Evolutionary conservation across 2,888 invertebrate species (phyloP).

Genomic region (Drosophila nr. perissopoda): DNA sequence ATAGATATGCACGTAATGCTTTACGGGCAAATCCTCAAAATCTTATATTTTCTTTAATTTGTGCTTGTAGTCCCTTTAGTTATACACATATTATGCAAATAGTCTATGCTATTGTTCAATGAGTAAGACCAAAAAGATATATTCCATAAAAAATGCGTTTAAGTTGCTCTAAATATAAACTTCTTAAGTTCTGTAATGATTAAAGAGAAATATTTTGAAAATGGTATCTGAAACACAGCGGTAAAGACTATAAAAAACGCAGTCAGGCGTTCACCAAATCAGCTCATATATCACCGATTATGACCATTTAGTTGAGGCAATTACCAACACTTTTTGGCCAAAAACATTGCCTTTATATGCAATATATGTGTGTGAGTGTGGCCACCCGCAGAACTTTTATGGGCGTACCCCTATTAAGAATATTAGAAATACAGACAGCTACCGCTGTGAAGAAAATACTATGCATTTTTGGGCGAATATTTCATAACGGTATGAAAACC

Average conservation of each 20-base stretch:
- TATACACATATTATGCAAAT: background rate
- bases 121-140: background rate
- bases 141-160: background rate
- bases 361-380: slow-evolving; percentile 32
- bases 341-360: slow-evolving; percentile 25
- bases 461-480: slow-evolving; percentile 5
- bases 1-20: background rate
- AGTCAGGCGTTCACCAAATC: background rate
- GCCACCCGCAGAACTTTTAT: slow-evolving; percentile 39
- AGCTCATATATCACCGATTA: slow-evolving; percentile 37
- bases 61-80: background rate
- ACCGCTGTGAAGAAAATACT: slow-evolving; percentile 5
- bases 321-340: slow-evolving; percentile 46
- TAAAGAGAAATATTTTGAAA: background rate
- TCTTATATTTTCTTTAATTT: background rate
- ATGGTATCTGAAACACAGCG: slow-evolving; percentile 3
- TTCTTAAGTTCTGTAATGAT: background rate
- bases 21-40: slow-evolving; percentile 16
- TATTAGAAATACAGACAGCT: background rate
- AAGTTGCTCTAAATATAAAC: background rate
- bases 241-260: slow-evolving; percentile 9
- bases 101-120: background rate
- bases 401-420: background rate
- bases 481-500: slow-evolving; percentile 3
- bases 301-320: slow-evolving; percentile 44